phyloP scores from a whole-genome alignment of 2,113 vertebrate species.

The Istiophorus platypterus region DNA sequence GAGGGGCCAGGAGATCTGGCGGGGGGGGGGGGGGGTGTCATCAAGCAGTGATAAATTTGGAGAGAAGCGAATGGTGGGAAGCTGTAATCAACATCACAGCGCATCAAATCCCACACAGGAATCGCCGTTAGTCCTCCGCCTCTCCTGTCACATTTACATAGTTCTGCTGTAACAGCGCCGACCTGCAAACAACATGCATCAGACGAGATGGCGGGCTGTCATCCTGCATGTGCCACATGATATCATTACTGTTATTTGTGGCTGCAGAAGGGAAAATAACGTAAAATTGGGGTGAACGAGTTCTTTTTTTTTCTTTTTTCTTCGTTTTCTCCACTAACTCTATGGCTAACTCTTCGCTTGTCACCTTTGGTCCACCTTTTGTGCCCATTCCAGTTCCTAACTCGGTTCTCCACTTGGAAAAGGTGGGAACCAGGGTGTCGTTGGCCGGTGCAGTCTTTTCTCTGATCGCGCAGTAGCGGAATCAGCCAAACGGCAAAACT shows the following conservation, averaged over 20 bases:
- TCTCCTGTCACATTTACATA: constrained; percentile 19
- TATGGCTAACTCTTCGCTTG: too few species aligned
- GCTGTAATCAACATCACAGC: constrained; percentile 57
- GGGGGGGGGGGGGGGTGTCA: constrained; percentile 5
- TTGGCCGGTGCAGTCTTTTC: too few species aligned
- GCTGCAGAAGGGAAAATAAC: neutral
- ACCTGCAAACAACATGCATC: constrained; percentile 27
- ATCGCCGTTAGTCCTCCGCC: constrained; percentile 6
- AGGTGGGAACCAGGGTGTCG: too few species aligned
- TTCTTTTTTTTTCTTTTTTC: too few species aligned
- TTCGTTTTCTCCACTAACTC: too few species aligned
- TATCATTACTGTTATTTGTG: neutral
- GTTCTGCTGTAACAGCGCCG: neutral
- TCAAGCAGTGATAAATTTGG: constrained; percentile 44
- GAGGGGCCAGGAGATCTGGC: neutral
- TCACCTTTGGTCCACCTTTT: too few species aligned
- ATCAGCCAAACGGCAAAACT: too few species aligned
- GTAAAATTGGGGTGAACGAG: too few species aligned
- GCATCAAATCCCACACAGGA: constrained; percentile 34
- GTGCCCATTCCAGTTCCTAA: too few species aligned
- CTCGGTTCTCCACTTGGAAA: too few species aligned
- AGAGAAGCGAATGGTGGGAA: constrained; percentile 20
- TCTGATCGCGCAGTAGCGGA: too few species aligned
- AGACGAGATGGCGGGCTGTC: neutral
- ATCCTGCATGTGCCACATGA: neutral